Conservation (phyloP, 2,888 invertebrate genomes). For the Hypercompe scribonia region DNA sequence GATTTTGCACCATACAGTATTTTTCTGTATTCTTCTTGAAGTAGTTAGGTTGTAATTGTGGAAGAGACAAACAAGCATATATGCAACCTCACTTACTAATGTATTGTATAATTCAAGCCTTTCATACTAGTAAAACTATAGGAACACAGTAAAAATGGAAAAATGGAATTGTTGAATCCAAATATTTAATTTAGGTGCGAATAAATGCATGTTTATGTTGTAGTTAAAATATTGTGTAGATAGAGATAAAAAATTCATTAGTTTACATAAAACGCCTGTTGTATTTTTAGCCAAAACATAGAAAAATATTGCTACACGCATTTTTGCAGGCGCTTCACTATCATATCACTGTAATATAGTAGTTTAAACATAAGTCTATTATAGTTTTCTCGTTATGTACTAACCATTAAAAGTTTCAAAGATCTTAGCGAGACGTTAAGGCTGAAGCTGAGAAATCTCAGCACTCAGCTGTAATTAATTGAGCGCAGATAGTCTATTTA, state of each 20-base stretch:
- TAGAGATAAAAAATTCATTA: neutral
- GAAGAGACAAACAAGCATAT: neutral
- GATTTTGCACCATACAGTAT: neutral
- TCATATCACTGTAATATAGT: neutral
- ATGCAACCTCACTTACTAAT: no score
- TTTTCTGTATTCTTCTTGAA: neutral
- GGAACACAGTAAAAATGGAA: neutral
- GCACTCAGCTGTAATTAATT: constrained; percentile 29
- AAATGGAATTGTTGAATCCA: no score
- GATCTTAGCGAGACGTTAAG: constrained; percentile 12
- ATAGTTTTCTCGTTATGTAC: constrained; percentile 14
- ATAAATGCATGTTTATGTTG: neutral
- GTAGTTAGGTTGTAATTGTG: neutral
- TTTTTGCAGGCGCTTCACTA: constrained; percentile 37
- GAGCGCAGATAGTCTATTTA: constrained; percentile 19
- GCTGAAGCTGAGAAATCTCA: constrained; percentile 7
- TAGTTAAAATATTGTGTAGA: neutral
- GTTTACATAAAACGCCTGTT: neutral
- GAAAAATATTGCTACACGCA: constrained; percentile 41
- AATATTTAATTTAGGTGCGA: no score
- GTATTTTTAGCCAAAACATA: neutral
- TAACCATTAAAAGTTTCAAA: constrained; percentile 14
- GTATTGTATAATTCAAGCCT: neutral
- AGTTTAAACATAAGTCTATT: neutral
- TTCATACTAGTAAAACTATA: neutral